phyloP scores from a whole-genome alignment of 1,140 invertebrate species.

The Gryon sp. region DNA sequence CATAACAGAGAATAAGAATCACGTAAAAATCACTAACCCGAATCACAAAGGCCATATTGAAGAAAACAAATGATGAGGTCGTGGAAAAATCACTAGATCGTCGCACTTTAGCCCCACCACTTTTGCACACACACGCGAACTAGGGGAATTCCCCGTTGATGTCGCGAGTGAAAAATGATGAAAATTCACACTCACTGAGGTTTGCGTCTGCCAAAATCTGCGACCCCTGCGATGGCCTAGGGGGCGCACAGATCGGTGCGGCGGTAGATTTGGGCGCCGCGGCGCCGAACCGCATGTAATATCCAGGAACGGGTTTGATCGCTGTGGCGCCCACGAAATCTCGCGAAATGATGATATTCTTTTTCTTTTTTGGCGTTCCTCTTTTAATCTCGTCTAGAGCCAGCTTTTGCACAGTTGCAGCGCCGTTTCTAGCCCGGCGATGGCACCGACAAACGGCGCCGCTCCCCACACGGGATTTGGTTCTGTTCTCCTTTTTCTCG shows the following conservation, averaged over 20 bases:
- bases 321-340: slow-evolving; percentile 7
- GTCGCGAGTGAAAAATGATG: not conserved
- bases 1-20: no score
- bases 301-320: not conserved
- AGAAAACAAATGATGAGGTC: no score
- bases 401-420: no score
- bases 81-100: slow-evolving; percentile 26
- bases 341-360: slow-evolving; percentile 3
- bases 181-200: slow-evolving; percentile 31
- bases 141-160: slow-evolving; percentile 9
- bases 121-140: slow-evolving; percentile 9
- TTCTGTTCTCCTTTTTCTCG: no score
- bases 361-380: no score
- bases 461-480: slow-evolving; percentile 31
- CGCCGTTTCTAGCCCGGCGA: no score
- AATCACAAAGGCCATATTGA: no score
- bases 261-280: slow-evolving; percentile 17
- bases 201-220: slow-evolving; percentile 11
- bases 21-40: no score
- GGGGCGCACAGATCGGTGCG: slow-evolving; percentile 15
- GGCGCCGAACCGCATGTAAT: slow-evolving; percentile 3
- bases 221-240: slow-evolving; percentile 9
- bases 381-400: no score
- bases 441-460: slow-evolving; percentile 21
- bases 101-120: slow-evolving; percentile 1